These are phyloP conservation scores for Tarsius wallacei DNA, from an alignment of 2,797 vertebrate species.

Conservation along the genomic window DNA sequence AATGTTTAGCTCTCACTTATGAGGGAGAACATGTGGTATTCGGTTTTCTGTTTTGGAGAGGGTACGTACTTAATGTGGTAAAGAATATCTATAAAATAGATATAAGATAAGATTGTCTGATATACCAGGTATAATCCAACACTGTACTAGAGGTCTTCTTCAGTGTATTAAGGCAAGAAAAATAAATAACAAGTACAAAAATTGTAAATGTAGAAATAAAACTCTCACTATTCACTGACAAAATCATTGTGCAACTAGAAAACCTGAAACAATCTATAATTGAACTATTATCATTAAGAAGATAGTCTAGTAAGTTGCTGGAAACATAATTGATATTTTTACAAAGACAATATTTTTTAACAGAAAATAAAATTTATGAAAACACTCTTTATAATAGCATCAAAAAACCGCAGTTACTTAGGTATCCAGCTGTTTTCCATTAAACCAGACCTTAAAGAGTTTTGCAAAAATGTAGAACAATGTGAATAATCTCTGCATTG, in stretches of 20 bases:
- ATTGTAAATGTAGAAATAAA: constrained; percentile 24
- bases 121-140: neutral
- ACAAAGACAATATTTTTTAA: constrained; percentile 21
- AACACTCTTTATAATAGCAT: neutral
- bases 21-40: no score
- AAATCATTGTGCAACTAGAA: neutral
- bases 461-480: constrained; percentile 29
- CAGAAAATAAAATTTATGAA: constrained; percentile 56
- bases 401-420: neutral
- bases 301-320: neutral
- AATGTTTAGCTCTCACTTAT: no score
- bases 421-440: neutral
- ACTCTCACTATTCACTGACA: neutral
- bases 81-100: neutral
- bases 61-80: neutral
- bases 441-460: neutral
- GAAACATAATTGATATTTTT: neutral
- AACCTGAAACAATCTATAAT: neutral
- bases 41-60: neutral
- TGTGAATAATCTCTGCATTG: neutral
- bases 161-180: constrained; percentile 2
- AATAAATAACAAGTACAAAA: neutral
- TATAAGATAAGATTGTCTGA: neutral
- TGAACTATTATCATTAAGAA: constrained; percentile 6
- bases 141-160: neutral